Conservation (phyloP, 2,888 invertebrate genomes). For the Koerneria pararmatus region DNA sequence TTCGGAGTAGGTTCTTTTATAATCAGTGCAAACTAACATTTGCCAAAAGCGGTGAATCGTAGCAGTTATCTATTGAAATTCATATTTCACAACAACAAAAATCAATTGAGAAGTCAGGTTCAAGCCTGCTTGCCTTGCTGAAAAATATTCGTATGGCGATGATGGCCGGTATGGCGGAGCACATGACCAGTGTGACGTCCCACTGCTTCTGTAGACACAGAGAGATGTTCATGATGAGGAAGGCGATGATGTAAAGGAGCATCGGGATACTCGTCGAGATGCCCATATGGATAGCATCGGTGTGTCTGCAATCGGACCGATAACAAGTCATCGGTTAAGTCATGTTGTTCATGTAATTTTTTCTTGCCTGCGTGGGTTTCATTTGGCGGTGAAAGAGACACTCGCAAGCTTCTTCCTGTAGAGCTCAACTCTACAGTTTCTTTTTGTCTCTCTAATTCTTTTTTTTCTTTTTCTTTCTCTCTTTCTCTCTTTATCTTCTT, state of each 20-base stretch:
- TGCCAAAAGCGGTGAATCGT: no score
- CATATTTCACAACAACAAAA: no score
- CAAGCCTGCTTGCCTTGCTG: conserved; percentile 42
- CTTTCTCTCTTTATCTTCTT: conserved; percentile 20
- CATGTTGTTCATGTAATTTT: conserved; percentile 9
- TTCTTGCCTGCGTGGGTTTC: no score
- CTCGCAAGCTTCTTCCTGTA: no score
- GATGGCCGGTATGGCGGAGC: conserved; percentile 47
- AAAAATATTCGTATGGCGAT: conserved; percentile 49
- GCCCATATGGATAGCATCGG: conserved; percentile 56
- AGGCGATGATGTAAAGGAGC: neutral
- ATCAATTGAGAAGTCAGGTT: no score
- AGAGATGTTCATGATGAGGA: neutral
- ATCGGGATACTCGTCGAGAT: conserved; percentile 55
- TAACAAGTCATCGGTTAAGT: neutral
- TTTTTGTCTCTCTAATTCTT: no score
- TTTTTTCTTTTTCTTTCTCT: conserved; percentile 25
- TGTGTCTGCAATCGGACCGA: conserved; percentile 47
- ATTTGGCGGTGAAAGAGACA: no score
- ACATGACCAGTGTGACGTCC: conserved; percentile 56
- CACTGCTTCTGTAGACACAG: conserved; percentile 53
- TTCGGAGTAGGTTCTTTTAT: no score
- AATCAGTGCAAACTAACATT: no score
- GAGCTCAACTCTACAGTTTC: no score
- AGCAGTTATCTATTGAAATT: no score